A percentile compares a stretch with the other conserved stretches of the same genome.
Evolutionary conservation across 2,797 vertebrate genomes (phyloP).

Genomic region (Thunnus albacares): DNA sequence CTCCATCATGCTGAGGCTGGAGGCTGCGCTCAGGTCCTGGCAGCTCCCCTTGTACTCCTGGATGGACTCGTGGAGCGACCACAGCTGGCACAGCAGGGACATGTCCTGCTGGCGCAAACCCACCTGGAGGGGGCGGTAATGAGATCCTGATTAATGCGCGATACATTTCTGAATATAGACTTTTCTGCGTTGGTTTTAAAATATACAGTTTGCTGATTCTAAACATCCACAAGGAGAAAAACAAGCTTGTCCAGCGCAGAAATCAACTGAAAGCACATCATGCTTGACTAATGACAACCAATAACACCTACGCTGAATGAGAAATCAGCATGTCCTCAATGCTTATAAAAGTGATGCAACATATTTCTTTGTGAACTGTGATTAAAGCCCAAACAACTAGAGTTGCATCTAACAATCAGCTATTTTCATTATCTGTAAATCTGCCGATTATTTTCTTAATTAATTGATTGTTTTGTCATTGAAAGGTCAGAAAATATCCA

Average conservation of each 20-base stretch:
- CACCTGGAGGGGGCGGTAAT: slow-evolving; percentile 83
- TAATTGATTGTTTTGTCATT: no score
- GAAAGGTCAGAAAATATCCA: no score
- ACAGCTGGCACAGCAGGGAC: slow-evolving; percentile 98
- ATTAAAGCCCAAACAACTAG: background rate
- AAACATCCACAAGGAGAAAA: background rate
- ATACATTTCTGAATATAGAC: background rate
- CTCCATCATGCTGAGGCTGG: slow-evolving; percentile 93
- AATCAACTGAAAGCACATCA: background rate
- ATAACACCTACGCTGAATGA: background rate
- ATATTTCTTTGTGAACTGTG: background rate
- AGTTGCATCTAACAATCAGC: background rate
- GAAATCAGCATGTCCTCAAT: background rate
- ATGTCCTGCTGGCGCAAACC: slow-evolving; percentile 98
- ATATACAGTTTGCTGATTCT: background rate
- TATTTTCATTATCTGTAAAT: background rate
- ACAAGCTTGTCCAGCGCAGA: no score
- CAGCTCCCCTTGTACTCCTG: slow-evolving; percentile 99
- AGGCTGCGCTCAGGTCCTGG: slow-evolving; percentile 91
- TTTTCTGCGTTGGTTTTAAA: background rate
- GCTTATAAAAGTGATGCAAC: background rate
- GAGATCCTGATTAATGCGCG: background rate
- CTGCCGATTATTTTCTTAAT: background rate
- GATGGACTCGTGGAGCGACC: slow-evolving; percentile 98
- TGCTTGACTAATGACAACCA: background rate